phyloP scores from a whole-genome alignment of 2,888 invertebrate genomes.

The Drosophila kambysellisi region DNA sequence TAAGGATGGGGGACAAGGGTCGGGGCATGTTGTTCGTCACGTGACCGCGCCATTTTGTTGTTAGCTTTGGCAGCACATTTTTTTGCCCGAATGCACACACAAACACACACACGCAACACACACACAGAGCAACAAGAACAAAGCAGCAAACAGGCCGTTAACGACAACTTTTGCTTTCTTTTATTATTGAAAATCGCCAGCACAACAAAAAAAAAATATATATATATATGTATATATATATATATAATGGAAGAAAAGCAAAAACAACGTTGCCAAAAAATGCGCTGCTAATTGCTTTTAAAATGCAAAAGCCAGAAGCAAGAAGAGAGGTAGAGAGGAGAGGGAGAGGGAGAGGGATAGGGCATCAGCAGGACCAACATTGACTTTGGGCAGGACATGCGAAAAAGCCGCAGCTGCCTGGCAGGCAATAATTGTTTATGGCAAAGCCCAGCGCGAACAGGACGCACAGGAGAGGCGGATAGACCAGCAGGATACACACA shows the following conservation, averaged over 20 bases:
- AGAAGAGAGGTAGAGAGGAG: slow-evolving; percentile 11
- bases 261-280: slow-evolving; percentile 66
- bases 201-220: slow-evolving; percentile 19
- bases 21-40: slow-evolving; percentile 42
- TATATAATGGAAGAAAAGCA: slow-evolving; percentile 36
- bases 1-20: slow-evolving; percentile 3
- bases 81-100: slow-evolving; percentile 37
- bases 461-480: slow-evolving; percentile 28
- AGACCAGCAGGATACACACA: slow-evolving; percentile 71
- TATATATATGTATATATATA: not conserved
- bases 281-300: slow-evolving; percentile 79
- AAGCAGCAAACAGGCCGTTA: slow-evolving; percentile 51
- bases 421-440: slow-evolving; percentile 73
- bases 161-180: slow-evolving; percentile 58
- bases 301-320: slow-evolving; percentile 70
- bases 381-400: slow-evolving; percentile 72
- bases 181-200: slow-evolving; percentile 73
- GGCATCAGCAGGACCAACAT: slow-evolving; percentile 65
- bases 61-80: slow-evolving; percentile 62
- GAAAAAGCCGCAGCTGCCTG: slow-evolving; percentile 72
- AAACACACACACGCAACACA: slow-evolving; percentile 13
- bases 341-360: not conserved
- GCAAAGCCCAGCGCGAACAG: slow-evolving; percentile 53
- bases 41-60: slow-evolving; percentile 72
- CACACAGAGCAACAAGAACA: slow-evolving; percentile 21